Percentiles rank a stretch among this genome's conserved stretches.
phyloP scores from a whole-genome alignment of 30 jellyfish, hydroid and myxozoan species.

The Turritopsis rubra region DNA sequence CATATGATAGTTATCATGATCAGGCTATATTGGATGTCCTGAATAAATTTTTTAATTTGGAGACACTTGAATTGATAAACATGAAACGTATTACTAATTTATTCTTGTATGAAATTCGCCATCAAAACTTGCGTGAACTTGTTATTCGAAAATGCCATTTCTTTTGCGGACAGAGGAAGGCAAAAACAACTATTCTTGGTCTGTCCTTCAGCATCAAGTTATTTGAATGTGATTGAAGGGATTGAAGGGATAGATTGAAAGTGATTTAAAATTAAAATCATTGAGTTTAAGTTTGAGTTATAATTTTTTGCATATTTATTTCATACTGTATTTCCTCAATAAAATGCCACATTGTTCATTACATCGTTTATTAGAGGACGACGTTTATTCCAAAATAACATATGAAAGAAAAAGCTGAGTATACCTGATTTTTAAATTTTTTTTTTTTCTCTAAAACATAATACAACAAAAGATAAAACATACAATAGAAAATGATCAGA shows the following conservation, averaged over 20 bases:
- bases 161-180: background rate
- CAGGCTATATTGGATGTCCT: background rate
- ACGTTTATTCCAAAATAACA: too few relatives aligned
- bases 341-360: too few relatives aligned
- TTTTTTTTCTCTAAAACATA: too few relatives aligned
- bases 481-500: too few relatives aligned
- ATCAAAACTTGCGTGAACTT: background rate
- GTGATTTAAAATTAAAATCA: too few relatives aligned
- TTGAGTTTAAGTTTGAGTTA: background rate
- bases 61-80: conserved; percentile 5
- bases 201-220: background rate
- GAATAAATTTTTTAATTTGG: conserved; percentile 8
- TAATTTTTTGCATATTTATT: too few relatives aligned
- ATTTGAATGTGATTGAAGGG: background rate
- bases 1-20: conserved; percentile 5
- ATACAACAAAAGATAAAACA: too few relatives aligned
- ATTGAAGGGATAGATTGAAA: background rate
- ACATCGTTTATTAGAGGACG: too few relatives aligned
- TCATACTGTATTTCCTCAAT: too few relatives aligned
- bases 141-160: background rate
- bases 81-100: background rate
- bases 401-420: too few relatives aligned
- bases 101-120: conserved; percentile 15
- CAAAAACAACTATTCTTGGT: background rate
- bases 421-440: too few relatives aligned